Conservation (phyloP, 2,797 vertebrate genomes). For the Esox masquinongy region DNA sequence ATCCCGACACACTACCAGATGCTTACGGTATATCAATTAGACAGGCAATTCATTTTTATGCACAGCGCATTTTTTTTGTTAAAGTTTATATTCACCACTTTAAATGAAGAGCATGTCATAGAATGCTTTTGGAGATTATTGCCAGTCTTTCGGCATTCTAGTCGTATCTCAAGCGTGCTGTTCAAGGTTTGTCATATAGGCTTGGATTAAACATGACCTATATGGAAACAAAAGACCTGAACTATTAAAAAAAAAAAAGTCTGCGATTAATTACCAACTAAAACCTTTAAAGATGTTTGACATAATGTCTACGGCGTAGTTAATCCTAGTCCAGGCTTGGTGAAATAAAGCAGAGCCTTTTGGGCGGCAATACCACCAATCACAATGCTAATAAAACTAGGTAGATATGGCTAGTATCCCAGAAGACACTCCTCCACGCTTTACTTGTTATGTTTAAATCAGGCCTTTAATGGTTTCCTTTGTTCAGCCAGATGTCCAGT, state of each 20-base stretch:
- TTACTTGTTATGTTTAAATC: constrained; percentile 61
- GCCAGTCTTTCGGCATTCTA: too few relatives aligned
- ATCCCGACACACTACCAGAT: too few relatives aligned
- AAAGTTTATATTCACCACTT: too few relatives aligned
- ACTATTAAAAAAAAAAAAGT: constrained; percentile 30
- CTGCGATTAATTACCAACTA: constrained; percentile 51
- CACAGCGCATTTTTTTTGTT: too few relatives aligned
- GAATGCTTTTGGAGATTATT: too few relatives aligned
- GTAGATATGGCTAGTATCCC: constrained; percentile 54
- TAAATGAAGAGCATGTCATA: too few relatives aligned
- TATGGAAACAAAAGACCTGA: constrained; percentile 47
- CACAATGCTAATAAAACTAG: constrained; percentile 48
- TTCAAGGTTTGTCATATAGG: constrained; percentile 6
- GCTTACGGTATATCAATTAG: too few relatives aligned
- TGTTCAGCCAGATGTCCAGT: constrained; percentile 79
- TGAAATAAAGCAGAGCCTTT: constrained; percentile 52
- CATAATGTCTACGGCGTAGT: constrained; percentile 17
- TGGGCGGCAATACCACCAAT: constrained; percentile 60
- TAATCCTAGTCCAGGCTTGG: constrained; percentile 68
- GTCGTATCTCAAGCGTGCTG: background rate
- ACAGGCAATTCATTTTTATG: too few relatives aligned
- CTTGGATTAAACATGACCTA: constrained; percentile 38
- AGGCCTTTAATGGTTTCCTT: constrained; percentile 73
- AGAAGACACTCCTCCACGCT: constrained; percentile 49
- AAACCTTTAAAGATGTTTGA: constrained; percentile 35